Base-by-base conservation (phyloP, 2,113 vertebrate species). In the Panurus biarmicus region DNA sequence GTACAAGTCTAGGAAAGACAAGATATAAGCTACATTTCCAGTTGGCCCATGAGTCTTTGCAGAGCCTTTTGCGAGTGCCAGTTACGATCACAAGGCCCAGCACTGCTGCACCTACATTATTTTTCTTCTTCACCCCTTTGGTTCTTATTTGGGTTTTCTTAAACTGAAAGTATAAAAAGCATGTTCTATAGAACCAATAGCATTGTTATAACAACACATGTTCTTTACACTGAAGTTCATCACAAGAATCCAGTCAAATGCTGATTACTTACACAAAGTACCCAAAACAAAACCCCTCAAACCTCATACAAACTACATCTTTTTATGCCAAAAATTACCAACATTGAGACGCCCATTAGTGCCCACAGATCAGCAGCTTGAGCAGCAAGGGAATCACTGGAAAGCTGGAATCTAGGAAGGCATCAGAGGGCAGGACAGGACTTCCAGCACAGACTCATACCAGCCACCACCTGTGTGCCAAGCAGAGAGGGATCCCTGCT, bases 311-410 rank as follows among this genome's bases (percentile, higher is more conserved):
- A 57, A 13, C 18, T 7, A 23, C 7, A 25, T 23, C 28, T 31
- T 48, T 53, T 48, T 16, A 20, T 11, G 53, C 13, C 16, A 26
- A 29, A 18, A 73, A 38, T 13, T 25, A 61, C 29, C 19, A 71
- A 51, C 28, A 31, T 16, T 50, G 33, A 35, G 26, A 16, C 12
- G 29, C 18, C 17, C 36, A 10, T 11, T 11, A 35, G 28, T 26
- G 33, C 16, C 40, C 25, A 6, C 12, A 14, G 58, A 33, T 0
- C 3, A 83, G 50, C 21, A 40, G 67, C 12, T 2, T 17, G 1
- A n/a, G 73, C 21, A 56, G n/a, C 26, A 26, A 58, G 25, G 47
- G 22, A 67, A 13, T 9, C 38, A 16, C 6, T 8, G 29, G 29
- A 50, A 74, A 57, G 31, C 33, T 29, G n/a, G 12, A 29, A 50